phyloP scores from a whole-genome alignment of 2,888 invertebrate genomes.

The Glyphotaelius pellucidus region DNA sequence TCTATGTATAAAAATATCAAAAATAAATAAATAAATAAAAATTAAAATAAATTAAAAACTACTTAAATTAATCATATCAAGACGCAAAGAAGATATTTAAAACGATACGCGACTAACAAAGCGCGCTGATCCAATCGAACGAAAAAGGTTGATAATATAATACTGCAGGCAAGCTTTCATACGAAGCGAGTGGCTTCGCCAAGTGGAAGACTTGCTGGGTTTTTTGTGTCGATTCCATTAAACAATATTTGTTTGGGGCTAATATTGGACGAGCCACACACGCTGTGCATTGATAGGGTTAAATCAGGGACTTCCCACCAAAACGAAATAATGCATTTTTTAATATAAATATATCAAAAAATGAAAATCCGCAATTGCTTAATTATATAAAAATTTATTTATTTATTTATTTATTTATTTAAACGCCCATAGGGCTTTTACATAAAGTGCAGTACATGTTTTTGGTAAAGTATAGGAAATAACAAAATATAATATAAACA shows the following conservation, averaged over 20 bases:
- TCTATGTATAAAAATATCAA: background rate
- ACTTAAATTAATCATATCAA: background rate
- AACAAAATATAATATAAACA: no score
- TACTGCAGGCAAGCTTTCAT: background rate
- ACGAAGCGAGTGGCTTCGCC: constrained; percentile 17
- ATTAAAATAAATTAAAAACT: no score
- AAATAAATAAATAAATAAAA: no score
- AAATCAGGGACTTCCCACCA: background rate
- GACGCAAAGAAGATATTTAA: background rate
- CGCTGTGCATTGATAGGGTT: constrained; percentile 62
- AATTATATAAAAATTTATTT: no score
- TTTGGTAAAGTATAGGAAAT: no score
- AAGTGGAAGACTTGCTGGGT: constrained; percentile 11
- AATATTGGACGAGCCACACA: constrained; percentile 65
- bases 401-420: no score
- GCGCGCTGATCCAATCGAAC: background rate
- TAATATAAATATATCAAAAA: background rate
- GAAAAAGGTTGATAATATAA: background rate
- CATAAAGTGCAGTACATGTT: no score
- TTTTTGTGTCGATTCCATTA: constrained; percentile 64
- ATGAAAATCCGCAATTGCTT: no score
- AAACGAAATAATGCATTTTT: background rate
- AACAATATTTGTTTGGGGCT: constrained; percentile 63
- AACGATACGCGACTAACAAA: background rate
- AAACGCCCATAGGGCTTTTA: no score